Conservation (phyloP, 2,797 vertebrate genomes). For the Malurus splendens region DNA sequence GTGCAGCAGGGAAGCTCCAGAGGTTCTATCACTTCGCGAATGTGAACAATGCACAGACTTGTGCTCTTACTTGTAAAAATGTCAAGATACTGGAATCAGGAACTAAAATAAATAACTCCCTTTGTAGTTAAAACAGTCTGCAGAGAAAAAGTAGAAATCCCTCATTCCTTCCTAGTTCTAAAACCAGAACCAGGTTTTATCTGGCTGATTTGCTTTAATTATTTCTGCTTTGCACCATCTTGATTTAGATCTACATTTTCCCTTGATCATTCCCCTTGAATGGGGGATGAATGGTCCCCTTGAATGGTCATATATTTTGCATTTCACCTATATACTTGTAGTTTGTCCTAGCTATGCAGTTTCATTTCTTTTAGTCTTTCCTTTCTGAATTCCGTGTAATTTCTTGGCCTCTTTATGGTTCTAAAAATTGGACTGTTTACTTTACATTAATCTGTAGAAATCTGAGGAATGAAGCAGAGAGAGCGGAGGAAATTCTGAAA, state of each 20-base stretch:
- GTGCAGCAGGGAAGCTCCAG: not conserved
- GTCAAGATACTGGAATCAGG: not conserved
- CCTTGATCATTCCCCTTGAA: not conserved
- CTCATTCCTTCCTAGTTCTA: not conserved
- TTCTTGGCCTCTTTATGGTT: not conserved
- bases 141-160: not conserved
- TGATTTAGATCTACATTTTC: not conserved
- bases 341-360: conserved; percentile 30
- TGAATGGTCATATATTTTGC: not conserved
- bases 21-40: not conserved
- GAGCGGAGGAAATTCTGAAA: conserved; percentile 31
- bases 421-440: not conserved
- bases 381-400: conserved; percentile 51
- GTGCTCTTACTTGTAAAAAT: not conserved
- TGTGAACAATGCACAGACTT: not conserved
- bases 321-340: not conserved
- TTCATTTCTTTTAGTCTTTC: conserved; percentile 30
- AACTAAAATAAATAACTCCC: not conserved
- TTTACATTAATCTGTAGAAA: not conserved
- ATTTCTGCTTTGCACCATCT: not conserved
- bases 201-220: not conserved
- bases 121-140: not conserved
- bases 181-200: not conserved
- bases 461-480: conserved; percentile 52
- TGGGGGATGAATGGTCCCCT: not conserved